These are phyloP conservation scores for Notocelia uddmanniana DNA, from an alignment of 2,888 invertebrate species.

Conservation along the genomic window DNA sequence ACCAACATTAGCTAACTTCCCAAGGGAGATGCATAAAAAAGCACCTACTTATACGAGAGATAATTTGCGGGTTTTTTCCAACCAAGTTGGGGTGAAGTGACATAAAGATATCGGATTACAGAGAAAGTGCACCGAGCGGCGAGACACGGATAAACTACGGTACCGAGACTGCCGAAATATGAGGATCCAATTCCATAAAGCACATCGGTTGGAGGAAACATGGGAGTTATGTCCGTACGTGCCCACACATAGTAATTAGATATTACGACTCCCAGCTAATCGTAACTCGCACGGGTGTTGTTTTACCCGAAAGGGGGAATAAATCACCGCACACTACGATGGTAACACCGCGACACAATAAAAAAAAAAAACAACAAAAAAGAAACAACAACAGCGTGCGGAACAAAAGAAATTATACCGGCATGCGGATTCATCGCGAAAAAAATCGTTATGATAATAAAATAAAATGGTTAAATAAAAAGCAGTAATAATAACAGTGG, in stretches of 20 bases:
- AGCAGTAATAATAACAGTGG: constrained; percentile 76
- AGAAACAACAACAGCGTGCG: constrained; percentile 80
- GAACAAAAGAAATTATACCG: constrained; percentile 84
- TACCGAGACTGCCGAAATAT: constrained; percentile 83
- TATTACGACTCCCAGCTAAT: constrained; percentile 82
- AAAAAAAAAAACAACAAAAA: constrained; percentile 75
- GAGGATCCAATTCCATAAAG: constrained; percentile 85
- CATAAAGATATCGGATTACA: constrained; percentile 77
- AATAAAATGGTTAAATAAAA: constrained; percentile 81
- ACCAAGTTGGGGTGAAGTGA: constrained; percentile 51
- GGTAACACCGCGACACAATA: constrained; percentile 75
- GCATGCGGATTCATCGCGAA: constrained; percentile 77
- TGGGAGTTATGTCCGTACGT: constrained; percentile 83
- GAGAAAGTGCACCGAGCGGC: constrained; percentile 67
- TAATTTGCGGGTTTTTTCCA: constrained; percentile 58
- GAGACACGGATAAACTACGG: constrained; percentile 76
- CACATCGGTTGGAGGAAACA: constrained; percentile 82
- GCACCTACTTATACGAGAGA: constrained; percentile 60
- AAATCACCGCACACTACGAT: constrained; percentile 76
- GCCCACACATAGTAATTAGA: constrained; percentile 85
- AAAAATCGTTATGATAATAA: constrained; percentile 84
- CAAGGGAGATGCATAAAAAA: constrained; percentile 66
- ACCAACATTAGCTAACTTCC: constrained; percentile 77
- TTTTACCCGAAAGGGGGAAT: constrained; percentile 84
- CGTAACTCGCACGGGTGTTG: constrained; percentile 85